Conservation (phyloP, 2,797 vertebrate genomes). For the Chelon labrosus region DNA sequence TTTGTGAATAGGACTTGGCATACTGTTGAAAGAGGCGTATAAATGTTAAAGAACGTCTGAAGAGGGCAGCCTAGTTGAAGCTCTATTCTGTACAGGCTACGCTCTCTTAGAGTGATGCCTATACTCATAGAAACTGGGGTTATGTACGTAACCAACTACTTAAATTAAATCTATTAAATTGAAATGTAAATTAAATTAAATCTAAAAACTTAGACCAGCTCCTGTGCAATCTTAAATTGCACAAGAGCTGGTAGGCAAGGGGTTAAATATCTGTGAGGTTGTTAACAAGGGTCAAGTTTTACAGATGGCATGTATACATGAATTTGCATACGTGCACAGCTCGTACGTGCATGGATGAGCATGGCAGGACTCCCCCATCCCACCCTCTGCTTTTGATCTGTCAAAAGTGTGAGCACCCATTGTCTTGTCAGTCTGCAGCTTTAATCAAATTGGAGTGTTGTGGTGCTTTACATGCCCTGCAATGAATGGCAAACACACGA, state of each 20-base stretch:
- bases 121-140: too few relatives aligned
- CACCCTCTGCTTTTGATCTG: conserved; percentile 23
- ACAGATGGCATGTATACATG: conserved; percentile 42
- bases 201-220: background rate
- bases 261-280: conserved; percentile 13
- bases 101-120: too few relatives aligned
- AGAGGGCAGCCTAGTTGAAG: background rate
- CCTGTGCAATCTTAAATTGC: background rate
- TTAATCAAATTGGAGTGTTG: conserved; percentile 77
- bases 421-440: conserved; percentile 56
- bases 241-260: background rate
- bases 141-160: too few relatives aligned
- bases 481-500: conserved; percentile 76
- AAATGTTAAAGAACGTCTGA: conserved; percentile 1
- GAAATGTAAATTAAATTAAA: too few relatives aligned
- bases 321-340: conserved; percentile 52
- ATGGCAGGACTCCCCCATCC: conserved; percentile 11
- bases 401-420: conserved; percentile 39
- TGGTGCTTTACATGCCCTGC: conserved; percentile 62
- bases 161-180: too few relatives aligned
- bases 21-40: background rate
- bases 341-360: conserved; percentile 40
- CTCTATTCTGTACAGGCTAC: too few relatives aligned
- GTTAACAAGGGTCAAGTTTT: conserved; percentile 41
- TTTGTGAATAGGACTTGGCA: conserved; percentile 33